These are phyloP conservation scores for Eustalomyia histrio DNA, from an alignment of 2,888 invertebrate species.

Conservation along the genomic window DNA sequence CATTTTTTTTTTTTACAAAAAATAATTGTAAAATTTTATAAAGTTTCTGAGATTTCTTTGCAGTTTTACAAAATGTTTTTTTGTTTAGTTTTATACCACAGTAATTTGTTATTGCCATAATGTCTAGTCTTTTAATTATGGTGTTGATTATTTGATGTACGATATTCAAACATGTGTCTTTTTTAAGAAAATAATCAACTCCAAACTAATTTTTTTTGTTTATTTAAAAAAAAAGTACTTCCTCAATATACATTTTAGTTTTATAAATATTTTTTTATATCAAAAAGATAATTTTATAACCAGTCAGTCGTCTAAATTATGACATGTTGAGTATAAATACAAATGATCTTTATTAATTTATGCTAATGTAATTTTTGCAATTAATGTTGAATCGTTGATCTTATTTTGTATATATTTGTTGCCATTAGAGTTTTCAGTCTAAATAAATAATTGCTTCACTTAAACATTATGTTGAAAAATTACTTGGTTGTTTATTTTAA, in stretches of 20 bases:
- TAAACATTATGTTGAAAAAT: conserved; percentile 40
- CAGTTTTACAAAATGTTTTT: not conserved
- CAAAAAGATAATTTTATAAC: conserved; percentile 4
- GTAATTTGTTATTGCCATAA: conserved; percentile 47
- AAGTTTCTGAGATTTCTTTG: not conserved
- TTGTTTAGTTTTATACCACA: not conserved
- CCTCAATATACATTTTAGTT: not conserved
- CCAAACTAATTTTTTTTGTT: not conserved
- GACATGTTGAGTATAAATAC: conserved; percentile 18
- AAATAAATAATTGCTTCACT: conserved; percentile 43
- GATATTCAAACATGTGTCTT: conserved; percentile 22
- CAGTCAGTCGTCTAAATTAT: conserved; percentile 26
- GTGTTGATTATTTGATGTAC: conserved; percentile 52
- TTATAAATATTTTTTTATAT: not conserved
- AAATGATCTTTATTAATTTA: conserved; percentile 47
- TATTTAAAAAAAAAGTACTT: not conserved
- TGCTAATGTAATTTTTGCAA: conserved; percentile 33
- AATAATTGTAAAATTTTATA: conserved; percentile 15
- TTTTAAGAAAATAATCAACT: not conserved
- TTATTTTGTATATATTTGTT: conserved; percentile 28
- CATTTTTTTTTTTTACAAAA: not conserved
- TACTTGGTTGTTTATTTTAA: conserved; percentile 48
- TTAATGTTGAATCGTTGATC: conserved; percentile 22
- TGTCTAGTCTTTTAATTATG: conserved; percentile 48
- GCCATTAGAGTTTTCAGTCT: conserved; percentile 3